These are phyloP conservation scores for Lophotriccus pileatus DNA, from an alignment of 2,797 vertebrate genomes.

Conservation along the genomic window DNA sequence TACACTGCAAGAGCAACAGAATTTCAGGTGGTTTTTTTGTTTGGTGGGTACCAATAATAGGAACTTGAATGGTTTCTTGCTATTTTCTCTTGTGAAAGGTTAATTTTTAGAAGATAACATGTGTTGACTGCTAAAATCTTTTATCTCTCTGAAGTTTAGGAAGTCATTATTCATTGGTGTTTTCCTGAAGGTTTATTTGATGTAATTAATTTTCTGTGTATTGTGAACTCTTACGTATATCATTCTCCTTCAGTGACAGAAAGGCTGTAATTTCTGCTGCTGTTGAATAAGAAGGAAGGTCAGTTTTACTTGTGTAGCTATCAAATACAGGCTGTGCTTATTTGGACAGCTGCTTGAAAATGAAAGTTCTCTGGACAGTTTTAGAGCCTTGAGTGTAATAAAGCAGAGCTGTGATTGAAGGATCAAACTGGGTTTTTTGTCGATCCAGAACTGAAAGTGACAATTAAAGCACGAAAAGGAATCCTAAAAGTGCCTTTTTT, in stretches of 20 bases:
- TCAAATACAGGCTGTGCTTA: slow-evolving; percentile 37
- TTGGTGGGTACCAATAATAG: not conserved
- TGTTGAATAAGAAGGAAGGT: not conserved
- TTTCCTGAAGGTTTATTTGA: not conserved
- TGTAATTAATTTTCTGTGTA: not conserved
- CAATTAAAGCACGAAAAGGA: slow-evolving; percentile 67
- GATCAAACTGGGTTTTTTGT: slow-evolving; percentile 36
- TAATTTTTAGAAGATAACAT: not conserved
- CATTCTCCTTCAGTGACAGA: not conserved
- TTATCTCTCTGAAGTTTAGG: not conserved
- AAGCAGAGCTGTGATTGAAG: slow-evolving; percentile 65
- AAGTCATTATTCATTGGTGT: not conserved
- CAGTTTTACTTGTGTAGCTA: slow-evolving; percentile 35
- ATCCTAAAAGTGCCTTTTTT: slow-evolving; percentile 11
- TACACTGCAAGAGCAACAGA: not conserved
- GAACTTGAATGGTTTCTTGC: not conserved
- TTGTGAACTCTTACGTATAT: not conserved
- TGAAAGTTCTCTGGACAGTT: slow-evolving; percentile 52
- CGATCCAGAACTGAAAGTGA: slow-evolving; percentile 38
- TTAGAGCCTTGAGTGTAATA: slow-evolving; percentile 52
- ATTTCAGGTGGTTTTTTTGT: not conserved
- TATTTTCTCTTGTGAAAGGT: not conserved
- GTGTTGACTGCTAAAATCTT: not conserved
- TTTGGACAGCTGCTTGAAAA: slow-evolving; percentile 65
- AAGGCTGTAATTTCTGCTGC: not conserved